These are phyloP conservation scores for Aldabrachelys gigantea DNA, from an alignment of 2,113 vertebrate species.

Conservation along the genomic window DNA sequence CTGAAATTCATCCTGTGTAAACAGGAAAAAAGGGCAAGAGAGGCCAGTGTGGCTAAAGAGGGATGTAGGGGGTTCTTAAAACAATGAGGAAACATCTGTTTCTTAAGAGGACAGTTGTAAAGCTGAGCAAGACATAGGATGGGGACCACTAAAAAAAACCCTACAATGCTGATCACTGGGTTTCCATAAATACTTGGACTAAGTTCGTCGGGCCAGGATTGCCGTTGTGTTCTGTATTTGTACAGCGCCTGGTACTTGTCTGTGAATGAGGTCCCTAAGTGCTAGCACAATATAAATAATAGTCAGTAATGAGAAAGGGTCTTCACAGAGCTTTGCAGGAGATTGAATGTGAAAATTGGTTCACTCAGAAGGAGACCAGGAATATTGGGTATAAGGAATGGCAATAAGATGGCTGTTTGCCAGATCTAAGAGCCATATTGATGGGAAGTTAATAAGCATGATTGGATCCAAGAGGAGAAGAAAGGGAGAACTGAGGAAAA, in stretches of 20 bases:
- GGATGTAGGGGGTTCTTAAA: not conserved
- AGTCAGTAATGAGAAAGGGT: not conserved
- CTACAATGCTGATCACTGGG: not conserved
- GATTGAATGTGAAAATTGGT: not conserved
- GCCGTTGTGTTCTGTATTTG: not conserved
- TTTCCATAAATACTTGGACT: not conserved
- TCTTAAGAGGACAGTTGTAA: not conserved
- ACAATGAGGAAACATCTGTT: not conserved
- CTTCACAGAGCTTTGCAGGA: not conserved
- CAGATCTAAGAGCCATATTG: not conserved
- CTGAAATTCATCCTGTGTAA: slow-evolving; percentile 18
- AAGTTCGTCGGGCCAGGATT: not conserved
- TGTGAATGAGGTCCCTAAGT: not conserved
- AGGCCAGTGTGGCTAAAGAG: not conserved
- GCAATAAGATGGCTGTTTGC: not conserved
- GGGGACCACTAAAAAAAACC: not conserved
- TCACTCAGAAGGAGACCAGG: not conserved
- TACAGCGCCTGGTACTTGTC: not conserved
- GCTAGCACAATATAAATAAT: not conserved
- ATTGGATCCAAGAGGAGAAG: not conserved
- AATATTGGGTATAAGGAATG: not conserved
- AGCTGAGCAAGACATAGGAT: not conserved
- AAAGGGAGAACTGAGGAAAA: not conserved
- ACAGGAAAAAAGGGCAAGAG: not conserved
- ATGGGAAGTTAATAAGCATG: not conserved